Conservation (phyloP, 2,113 vertebrate species). For the Prionailurus bengalensis region DNA sequence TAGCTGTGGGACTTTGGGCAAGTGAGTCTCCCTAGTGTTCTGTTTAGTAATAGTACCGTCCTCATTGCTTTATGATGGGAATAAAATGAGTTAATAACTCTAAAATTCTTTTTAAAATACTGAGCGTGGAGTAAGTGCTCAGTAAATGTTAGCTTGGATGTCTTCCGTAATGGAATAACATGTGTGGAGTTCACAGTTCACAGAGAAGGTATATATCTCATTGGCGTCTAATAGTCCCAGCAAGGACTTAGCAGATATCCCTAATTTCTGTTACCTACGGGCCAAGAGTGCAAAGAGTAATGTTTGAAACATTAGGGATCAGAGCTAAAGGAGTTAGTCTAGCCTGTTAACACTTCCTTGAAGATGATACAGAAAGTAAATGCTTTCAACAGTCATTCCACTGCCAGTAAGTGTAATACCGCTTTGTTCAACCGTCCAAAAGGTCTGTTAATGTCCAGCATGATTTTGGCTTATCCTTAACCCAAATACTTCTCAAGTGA, state of each 20-base stretch:
- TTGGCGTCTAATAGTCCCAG: neutral
- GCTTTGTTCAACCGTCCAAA: neutral
- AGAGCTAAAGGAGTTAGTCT: neutral
- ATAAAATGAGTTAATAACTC: neutral
- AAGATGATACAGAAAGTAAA: conserved; percentile 16
- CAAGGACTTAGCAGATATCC: neutral
- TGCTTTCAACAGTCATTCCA: neutral
- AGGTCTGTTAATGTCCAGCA: neutral
- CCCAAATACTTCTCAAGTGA: neutral
- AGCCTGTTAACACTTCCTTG: neutral
- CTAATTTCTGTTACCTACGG: neutral
- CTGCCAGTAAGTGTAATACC: neutral
- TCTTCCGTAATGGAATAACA: neutral
- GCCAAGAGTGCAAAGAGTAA: neutral
- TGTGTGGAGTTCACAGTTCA: neutral
- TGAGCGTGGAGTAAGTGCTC: neutral
- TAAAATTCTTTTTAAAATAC: conserved; percentile 5
- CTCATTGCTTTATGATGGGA: neutral
- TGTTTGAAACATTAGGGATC: neutral
- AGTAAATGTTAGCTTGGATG: neutral
- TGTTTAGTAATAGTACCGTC: neutral
- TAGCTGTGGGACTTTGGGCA: neutral
- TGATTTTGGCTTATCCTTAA: neutral
- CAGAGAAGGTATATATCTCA: neutral
- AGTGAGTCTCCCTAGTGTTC: neutral